Conservation (phyloP, 2,888 invertebrate genomes). For the Eudemis profundana region DNA sequence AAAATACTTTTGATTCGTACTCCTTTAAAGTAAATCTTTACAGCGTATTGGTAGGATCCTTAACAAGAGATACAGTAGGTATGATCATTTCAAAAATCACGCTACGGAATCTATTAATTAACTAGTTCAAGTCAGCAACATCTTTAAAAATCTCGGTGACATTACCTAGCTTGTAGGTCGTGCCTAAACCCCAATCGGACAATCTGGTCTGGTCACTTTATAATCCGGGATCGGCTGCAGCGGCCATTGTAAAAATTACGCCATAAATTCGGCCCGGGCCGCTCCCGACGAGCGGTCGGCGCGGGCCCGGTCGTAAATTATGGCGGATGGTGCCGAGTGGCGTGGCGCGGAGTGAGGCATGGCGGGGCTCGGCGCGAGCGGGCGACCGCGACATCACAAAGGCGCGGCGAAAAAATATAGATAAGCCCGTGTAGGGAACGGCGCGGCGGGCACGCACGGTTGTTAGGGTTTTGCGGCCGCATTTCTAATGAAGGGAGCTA, state of each 20-base stretch:
- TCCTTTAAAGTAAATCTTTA: too few species aligned
- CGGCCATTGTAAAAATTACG: slow-evolving; percentile 79
- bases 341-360: slow-evolving; percentile 55
- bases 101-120: background rate
- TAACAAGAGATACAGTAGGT: too few species aligned
- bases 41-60: too few species aligned
- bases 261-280: slow-evolving; percentile 70
- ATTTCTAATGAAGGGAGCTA: slow-evolving; percentile 18
- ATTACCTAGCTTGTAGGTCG: background rate
- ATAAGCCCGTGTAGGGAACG: slow-evolving; percentile 42
- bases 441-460: slow-evolving; percentile 20
- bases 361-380: slow-evolving; percentile 49
- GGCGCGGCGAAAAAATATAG: slow-evolving; percentile 48
- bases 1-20: too few species aligned
- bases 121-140: background rate
- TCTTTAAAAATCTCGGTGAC: background rate
- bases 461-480: slow-evolving; percentile 19
- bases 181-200: slow-evolving; percentile 32
- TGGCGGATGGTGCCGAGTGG: slow-evolving; percentile 51
- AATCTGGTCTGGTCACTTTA: slow-evolving; percentile 52
- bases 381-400: slow-evolving; percentile 52
- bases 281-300: slow-evolving; percentile 50
- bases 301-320: slow-evolving; percentile 50
- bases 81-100: too few species aligned
- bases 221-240: slow-evolving; percentile 58